phyloP scores from a whole-genome alignment of 2,888 invertebrate species.

The Furcula furcula region DNA sequence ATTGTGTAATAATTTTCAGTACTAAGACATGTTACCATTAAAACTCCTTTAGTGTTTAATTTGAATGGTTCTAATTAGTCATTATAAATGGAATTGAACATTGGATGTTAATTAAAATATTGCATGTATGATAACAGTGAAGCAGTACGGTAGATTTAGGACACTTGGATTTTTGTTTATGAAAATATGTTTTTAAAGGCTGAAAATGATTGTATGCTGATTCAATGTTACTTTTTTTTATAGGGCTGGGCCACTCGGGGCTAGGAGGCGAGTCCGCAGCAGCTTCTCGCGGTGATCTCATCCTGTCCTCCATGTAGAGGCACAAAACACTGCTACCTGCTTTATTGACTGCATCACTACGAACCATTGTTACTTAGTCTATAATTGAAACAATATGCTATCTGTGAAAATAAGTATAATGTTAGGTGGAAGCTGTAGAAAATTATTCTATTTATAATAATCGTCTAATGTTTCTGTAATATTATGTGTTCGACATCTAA shows the following conservation, averaged over 20 bases:
- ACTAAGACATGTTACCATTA: not conserved
- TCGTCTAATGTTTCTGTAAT: constrained; percentile 82
- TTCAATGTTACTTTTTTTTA: constrained; percentile 47
- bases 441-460: constrained; percentile 83
- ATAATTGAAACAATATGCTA: constrained; percentile 85
- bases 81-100: constrained; percentile 4
- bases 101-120: constrained; percentile 5
- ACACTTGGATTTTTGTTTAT: too few relatives aligned
- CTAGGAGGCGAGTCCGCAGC: constrained; percentile 82
- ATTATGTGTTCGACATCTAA: constrained; percentile 85
- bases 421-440: constrained; percentile 81
- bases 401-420: constrained; percentile 85
- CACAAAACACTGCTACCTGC: constrained; percentile 82
- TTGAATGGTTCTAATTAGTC: constrained; percentile 12
- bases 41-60: constrained; percentile 7
- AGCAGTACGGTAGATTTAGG: not conserved
- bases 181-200: constrained; percentile 8
- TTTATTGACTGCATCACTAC: constrained; percentile 83
- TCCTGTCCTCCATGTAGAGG: constrained; percentile 77
- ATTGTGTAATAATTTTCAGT: too few relatives aligned
- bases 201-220: constrained; percentile 18
- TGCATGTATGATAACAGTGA: too few relatives aligned
- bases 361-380: constrained; percentile 84
- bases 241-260: constrained; percentile 86
- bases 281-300: constrained; percentile 81